These are phyloP conservation scores for Brachionus asplanchnoidis DNA, from an alignment of 1,140 invertebrate genomes.

Conservation along the genomic window DNA sequence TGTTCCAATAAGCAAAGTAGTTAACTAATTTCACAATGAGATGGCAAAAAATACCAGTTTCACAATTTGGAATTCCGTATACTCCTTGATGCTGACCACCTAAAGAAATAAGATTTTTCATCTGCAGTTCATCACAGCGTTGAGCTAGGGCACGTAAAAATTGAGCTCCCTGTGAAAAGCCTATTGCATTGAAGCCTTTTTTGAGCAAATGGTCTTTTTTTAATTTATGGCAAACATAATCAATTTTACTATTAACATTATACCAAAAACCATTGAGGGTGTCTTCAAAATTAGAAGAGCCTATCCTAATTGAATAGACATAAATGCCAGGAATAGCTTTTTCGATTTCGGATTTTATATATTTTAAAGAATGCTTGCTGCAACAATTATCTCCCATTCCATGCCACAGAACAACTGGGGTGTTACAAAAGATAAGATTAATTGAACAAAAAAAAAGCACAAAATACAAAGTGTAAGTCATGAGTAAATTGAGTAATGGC, in stretches of 20 bases:
- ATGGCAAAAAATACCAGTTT: conserved; percentile 68
- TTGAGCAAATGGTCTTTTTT: background rate
- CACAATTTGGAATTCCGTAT: conserved; percentile 62
- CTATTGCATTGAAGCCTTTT: background rate
- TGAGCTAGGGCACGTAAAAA: conserved; percentile 78
- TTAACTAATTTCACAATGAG: conserved; percentile 74
- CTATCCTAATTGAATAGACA: background rate
- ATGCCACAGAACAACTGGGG: background rate
- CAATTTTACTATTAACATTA: background rate
- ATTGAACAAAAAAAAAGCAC: background rate
- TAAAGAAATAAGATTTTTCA: conserved; percentile 82
- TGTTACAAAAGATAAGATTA: background rate
- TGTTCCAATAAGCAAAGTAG: conserved; percentile 71
- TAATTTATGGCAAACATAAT: background rate
- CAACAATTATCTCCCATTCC: background rate
- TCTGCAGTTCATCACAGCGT: conserved; percentile 73
- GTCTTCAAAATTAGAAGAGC: background rate
- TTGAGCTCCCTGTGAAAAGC: conserved; percentile 16
- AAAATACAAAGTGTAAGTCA: background rate
- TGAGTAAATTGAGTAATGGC: too few relatives aligned
- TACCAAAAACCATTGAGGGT: background rate
- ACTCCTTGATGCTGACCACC: conserved; percentile 97
- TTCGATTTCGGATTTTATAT: background rate
- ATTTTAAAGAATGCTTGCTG: background rate
- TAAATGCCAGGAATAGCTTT: background rate